Evolutionary conservation across 2,797 vertebrate species (phyloP), one percentile per base, ranked within the genome.

Genomic region (Fratercula arctica): DNA sequence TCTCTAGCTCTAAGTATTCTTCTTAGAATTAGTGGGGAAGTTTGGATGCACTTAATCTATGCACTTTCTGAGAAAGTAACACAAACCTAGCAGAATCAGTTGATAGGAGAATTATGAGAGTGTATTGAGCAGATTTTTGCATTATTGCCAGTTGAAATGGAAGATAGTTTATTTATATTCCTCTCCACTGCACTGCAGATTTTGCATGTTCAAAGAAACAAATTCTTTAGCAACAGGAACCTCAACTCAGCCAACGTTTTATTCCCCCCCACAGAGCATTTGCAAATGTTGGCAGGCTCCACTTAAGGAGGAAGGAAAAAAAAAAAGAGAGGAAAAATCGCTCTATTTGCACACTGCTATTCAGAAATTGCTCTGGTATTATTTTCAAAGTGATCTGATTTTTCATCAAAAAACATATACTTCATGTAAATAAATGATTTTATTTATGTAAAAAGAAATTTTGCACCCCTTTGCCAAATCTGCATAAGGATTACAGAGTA

Each of bases 141-240:
- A 51, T 41, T 76, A 60, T 3, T 39, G 41, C 18, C 41, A 16
- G 19, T 9, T 87, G 59, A 87, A 95, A 68, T n/a, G 51, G 37
- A 70, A 85, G 63, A 50, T 1, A 59, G 53, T 20, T 67, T 76
- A 69, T 93, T 96, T 90, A 66, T 59, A 86, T 74, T 79, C 53
- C 70, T 68, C 51, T 53, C 56, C 66, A 61, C 63, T 53, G 48
- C 66, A 61, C 63, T 53, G 48, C 83, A 85, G 80, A 79, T 84
- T 95, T 81, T 89, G 59, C 57, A 83, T 35, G 54, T 91, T 95
- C 83, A 88, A 90, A 95, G 85, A 74, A 95, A 76, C 29, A 90
- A 86, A 88, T 92, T 89, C 90, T 95, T 93, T 82, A 95, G 80
- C 80, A 91, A 90, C 80, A 95, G 80, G 90, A 94, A 79, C 80